Percentiles rank a stretch among this genome's conserved stretches.
phyloP scores from a whole-genome alignment of 2,797 vertebrate genomes.

The Pangasius djambal region DNA sequence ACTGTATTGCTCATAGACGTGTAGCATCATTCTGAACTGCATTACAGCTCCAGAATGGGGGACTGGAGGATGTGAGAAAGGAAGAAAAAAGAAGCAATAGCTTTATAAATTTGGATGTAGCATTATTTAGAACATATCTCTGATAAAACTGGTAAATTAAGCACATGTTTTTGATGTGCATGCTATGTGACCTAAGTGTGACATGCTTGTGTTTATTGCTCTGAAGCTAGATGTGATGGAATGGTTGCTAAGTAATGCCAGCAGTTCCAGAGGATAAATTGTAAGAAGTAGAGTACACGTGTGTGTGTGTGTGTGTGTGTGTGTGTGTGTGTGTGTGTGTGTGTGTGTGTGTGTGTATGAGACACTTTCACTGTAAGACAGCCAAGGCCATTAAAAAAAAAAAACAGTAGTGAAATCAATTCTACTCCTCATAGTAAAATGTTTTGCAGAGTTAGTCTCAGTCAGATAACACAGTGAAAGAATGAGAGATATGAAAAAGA shows the following conservation, averaged over 20 bases:
- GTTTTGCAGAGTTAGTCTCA: not conserved
- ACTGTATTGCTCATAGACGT: not conserved
- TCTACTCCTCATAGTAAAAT: not conserved
- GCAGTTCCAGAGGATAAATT: conserved; percentile 3
- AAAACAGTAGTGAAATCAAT: not conserved
- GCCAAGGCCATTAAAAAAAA: conserved; percentile 38
- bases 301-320: not conserved
- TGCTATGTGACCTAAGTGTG: not conserved
- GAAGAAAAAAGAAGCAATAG: not conserved
- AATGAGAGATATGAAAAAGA: not conserved
- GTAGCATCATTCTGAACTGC: not conserved
- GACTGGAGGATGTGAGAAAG: not conserved
- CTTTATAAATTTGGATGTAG: not conserved
- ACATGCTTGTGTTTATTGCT: conserved; percentile 16
- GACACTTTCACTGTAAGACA: not conserved
- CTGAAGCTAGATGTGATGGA: not conserved
- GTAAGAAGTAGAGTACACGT: not conserved
- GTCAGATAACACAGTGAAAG: not conserved
- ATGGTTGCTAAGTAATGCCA: conserved; percentile 38
- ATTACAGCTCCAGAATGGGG: not conserved
- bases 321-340: not conserved
- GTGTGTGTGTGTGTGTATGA: not conserved
- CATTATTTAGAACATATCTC: not conserved
- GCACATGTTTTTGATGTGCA: not conserved
- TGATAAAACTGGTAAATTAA: not conserved